Evolutionary conservation across 1,140 invertebrate species (phyloP).

Genomic region (Meloidogyne floridensis): DNA sequence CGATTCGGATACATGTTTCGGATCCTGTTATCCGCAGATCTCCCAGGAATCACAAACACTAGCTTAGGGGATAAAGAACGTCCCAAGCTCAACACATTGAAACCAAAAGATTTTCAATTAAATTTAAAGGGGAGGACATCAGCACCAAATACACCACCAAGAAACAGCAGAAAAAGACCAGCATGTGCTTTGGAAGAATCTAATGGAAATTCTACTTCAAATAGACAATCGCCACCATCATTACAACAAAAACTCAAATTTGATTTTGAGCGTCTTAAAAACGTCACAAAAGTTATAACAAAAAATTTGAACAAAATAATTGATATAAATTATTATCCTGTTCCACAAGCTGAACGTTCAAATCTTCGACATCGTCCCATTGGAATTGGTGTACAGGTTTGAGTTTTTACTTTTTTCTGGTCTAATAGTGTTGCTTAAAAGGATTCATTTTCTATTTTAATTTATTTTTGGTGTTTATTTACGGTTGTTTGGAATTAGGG

Average conservation of each 20-base stretch:
- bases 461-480: too few relatives aligned
- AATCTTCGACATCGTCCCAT: slow-evolving; percentile 93
- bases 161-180: slow-evolving; percentile 5
- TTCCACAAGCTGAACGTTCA: slow-evolving; percentile 77
- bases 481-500: too few relatives aligned
- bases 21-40: too few relatives aligned
- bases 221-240: neutral
- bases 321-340: slow-evolving; percentile 93
- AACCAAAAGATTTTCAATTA: neutral
- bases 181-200: neutral
- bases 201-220: neutral
- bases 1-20: too few relatives aligned
- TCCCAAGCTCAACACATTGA: too few relatives aligned
- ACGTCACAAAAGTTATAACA: slow-evolving; percentile 75
- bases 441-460: too few relatives aligned
- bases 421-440: too few relatives aligned
- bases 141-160: neutral
- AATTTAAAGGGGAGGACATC: neutral
- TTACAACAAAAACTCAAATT: slow-evolving; percentile 70
- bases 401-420: too few relatives aligned
- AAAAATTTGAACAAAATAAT: slow-evolving; percentile 96
- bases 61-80: too few relatives aligned
- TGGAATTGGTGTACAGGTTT: slow-evolving; percentile 78
- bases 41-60: too few relatives aligned
- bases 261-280: slow-evolving; percentile 85